A percentile compares a stretch with the other conserved stretches of the same genome.
phyloP scores from a whole-genome alignment of 2,113 vertebrate genomes.

The Xenopus laevis region DNA sequence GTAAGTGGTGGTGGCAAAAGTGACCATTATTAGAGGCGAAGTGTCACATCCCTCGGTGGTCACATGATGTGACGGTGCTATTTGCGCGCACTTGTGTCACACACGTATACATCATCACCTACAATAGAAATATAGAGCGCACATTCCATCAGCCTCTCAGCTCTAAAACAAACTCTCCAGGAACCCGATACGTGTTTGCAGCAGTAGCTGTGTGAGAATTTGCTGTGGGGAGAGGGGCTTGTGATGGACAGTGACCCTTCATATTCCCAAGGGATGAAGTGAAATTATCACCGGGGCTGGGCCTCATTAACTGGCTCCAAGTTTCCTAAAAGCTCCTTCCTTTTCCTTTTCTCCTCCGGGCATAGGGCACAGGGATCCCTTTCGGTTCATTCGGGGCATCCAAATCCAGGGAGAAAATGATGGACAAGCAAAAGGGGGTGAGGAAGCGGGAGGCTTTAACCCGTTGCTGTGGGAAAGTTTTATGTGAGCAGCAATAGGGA shows the following conservation, averaged over 20 bases:
- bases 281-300: constrained; percentile 45
- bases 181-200: not conserved
- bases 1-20: too few species aligned
- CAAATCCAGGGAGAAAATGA: constrained; percentile 17
- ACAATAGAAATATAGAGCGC: too few species aligned
- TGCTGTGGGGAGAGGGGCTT: not conserved
- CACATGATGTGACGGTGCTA: too few species aligned
- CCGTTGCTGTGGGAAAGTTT: not conserved
- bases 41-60: too few species aligned
- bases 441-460: not conserved
- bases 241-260: constrained; percentile 40
- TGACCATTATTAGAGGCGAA: too few species aligned
- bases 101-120: too few species aligned
- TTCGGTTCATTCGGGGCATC: constrained; percentile 40
- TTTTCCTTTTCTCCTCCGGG: constrained; percentile 40
- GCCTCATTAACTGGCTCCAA: constrained; percentile 46
- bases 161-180: too few species aligned
- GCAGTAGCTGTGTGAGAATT: constrained; percentile 22
- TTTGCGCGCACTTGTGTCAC: too few species aligned
- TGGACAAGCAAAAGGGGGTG: not conserved
- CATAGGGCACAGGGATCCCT: constrained; percentile 39
- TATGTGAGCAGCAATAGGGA: not conserved
- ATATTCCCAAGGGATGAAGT: constrained; percentile 44
- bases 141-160: too few species aligned
- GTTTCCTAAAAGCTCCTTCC: constrained; percentile 42